phyloP scores from a whole-genome alignment of 2,888 invertebrate species.

The Nephrotoma appendiculata region DNA sequence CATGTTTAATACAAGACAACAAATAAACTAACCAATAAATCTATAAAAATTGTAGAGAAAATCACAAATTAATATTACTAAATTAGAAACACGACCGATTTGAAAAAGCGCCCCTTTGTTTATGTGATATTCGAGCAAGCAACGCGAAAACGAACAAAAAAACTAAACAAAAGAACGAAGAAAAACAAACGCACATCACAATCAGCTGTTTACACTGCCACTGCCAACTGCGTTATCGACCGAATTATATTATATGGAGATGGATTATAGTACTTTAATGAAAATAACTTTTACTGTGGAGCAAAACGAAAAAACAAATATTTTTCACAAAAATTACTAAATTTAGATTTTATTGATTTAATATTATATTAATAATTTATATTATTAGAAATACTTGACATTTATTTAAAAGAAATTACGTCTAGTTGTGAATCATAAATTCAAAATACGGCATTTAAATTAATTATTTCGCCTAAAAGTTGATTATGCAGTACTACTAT shows the following conservation, averaged over 20 bases:
- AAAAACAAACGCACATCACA: background rate
- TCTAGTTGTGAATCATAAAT: no score
- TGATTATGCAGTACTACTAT: no score
- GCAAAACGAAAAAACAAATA: background rate
- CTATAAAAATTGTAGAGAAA: background rate
- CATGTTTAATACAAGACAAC: background rate
- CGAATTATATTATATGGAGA: background rate
- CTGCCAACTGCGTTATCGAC: background rate
- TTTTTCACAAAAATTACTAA: background rate
- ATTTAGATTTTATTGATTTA: background rate
- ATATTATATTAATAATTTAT: background rate
- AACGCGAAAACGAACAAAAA: background rate
- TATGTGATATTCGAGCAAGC: background rate
- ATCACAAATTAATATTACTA: background rate
- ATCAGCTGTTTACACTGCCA: background rate
- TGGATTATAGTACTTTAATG: background rate
- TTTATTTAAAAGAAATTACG: background rate
- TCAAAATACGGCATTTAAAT: no score
- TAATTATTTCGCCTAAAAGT: no score
- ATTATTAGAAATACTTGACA: background rate
- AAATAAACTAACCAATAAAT: background rate
- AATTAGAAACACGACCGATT: background rate
- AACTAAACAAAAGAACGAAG: background rate
- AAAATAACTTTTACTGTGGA: background rate
- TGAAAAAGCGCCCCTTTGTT: background rate